Percentiles rank a stretch among this genome's conserved stretches.
Evolutionary conservation across 2,113 vertebrate species (phyloP).

Genomic region (Columbina picui): DNA sequence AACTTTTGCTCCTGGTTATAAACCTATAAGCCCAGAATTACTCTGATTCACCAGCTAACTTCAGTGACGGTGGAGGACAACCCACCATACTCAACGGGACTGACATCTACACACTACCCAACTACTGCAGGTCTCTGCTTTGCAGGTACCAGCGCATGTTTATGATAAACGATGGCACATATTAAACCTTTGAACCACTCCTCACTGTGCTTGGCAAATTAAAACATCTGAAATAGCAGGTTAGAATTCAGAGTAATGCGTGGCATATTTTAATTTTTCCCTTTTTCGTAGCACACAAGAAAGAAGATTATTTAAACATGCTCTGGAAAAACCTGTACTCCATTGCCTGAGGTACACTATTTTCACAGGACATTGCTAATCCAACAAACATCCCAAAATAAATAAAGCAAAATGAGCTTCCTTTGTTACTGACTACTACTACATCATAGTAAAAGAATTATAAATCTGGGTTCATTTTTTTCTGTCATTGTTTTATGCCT

Average conservation of each 20-base stretch:
- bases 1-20: not conserved
- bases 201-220: not conserved
- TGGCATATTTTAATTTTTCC: not conserved
- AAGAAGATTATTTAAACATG: not conserved
- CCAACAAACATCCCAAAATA: not conserved
- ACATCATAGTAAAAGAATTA: not conserved
- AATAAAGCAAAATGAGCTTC: conserved; percentile 7
- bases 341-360: not conserved
- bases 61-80: not conserved
- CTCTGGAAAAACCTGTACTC: not conserved
- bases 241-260: not conserved
- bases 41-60: not conserved
- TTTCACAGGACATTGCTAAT: not conserved
- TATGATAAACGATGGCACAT: not conserved
- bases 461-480: not conserved
- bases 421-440: conserved; percentile 25
- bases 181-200: not conserved
- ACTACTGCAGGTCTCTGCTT: not conserved
- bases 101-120: not conserved
- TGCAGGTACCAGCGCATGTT: not conserved
- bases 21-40: not conserved
- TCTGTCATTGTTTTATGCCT: not conserved
- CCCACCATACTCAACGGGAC: not conserved
- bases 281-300: not conserved
- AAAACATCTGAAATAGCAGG: not conserved